These are phyloP conservation scores for Chlamydotis undulata DNA, from an alignment of 2,113 vertebrate genomes.

Conservation along the genomic window DNA sequence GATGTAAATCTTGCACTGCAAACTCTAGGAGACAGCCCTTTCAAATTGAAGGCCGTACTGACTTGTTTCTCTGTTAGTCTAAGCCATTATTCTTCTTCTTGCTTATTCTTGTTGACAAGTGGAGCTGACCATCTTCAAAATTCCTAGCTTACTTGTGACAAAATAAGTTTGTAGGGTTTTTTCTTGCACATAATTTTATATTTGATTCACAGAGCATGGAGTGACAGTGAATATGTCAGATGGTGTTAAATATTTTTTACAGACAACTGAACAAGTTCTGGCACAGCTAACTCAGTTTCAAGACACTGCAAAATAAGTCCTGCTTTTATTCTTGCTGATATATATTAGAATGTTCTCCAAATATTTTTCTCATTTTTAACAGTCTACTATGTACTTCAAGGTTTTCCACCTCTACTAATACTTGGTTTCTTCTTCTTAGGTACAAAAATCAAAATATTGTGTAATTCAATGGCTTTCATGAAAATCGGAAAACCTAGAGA, in stretches of 20 bases:
- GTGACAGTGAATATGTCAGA: conserved; percentile 47
- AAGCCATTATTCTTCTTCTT: conserved; percentile 30
- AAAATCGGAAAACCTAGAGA: conserved; percentile 12
- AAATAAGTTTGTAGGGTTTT: conserved; percentile 49
- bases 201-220: conserved; percentile 49
- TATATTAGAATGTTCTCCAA: neutral
- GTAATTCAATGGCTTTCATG: neutral
- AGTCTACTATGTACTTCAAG: neutral
- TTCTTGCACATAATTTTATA: conserved; percentile 41
- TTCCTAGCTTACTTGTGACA: conserved; percentile 36
- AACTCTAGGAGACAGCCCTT: neutral
- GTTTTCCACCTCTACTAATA: neutral
- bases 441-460: neutral
- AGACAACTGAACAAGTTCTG: conserved; percentile 51
- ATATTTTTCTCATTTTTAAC: conserved; percentile 16
- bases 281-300: conserved; percentile 46
- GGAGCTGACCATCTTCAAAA: conserved; percentile 47
- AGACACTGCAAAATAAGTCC: conserved; percentile 11
- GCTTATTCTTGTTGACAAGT: conserved; percentile 54
- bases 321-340: conserved; percentile 25
- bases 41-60: neutral
- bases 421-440: neutral
- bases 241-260: conserved; percentile 42
- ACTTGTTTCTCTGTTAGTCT: neutral
- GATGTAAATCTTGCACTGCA: neutral